phyloP scores from a whole-genome alignment of 2,113 vertebrate genomes.

The Connochaetes taurinus region DNA sequence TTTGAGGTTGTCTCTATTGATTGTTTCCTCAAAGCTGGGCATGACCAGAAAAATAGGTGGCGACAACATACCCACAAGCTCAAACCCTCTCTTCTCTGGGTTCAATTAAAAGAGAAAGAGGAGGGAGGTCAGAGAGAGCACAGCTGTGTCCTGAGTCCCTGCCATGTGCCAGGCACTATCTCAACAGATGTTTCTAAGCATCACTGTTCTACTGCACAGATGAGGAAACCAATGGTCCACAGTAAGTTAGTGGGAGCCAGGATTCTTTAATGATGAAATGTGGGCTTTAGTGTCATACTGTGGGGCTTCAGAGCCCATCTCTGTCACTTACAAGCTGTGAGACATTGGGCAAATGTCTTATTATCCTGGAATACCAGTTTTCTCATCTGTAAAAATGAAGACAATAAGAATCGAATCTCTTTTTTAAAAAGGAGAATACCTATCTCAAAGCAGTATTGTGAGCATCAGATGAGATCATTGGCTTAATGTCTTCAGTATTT shows the following conservation, averaged over 20 bases:
- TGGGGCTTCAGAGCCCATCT: neutral
- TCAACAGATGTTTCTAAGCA: neutral
- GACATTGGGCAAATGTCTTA: neutral
- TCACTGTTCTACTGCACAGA: neutral
- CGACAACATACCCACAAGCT: neutral
- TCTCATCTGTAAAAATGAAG: neutral
- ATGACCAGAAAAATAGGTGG: neutral
- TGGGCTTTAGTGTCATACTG: neutral
- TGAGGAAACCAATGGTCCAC: neutral
- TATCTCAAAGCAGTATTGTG: neutral
- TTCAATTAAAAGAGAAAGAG: neutral
- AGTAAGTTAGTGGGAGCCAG: neutral
- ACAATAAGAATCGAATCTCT: neutral
- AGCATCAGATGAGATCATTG: neutral
- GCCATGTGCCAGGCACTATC: neutral
- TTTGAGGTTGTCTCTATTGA: neutral
- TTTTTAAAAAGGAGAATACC: neutral
- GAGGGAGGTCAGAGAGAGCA: neutral
- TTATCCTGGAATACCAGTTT: neutral
- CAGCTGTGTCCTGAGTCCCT: neutral
- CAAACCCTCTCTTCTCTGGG: neutral
- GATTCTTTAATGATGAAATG: neutral
- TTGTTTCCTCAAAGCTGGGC: neutral
- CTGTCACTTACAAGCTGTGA: neutral
- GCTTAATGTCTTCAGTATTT: neutral